Evolutionary conservation across 2,888 invertebrate species (phyloP).

Genomic region (Lithophane socia): DNA sequence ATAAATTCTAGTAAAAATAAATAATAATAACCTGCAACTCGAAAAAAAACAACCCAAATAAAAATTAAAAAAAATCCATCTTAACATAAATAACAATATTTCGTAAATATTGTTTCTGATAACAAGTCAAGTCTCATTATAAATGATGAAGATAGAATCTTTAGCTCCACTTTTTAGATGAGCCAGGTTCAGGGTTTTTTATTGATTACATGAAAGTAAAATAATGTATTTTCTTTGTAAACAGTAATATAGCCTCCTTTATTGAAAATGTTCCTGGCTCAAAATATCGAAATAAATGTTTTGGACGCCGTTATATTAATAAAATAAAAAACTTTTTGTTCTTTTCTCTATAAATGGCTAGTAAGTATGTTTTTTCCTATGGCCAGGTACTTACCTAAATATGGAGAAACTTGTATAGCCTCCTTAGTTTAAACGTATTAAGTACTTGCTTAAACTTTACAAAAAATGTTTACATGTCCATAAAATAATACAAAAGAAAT

Average conservation of each 20-base stretch:
- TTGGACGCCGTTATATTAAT: neutral
- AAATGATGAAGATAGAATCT: slow-evolving; percentile 15
- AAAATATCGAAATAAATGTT: neutral
- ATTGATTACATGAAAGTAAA: neutral
- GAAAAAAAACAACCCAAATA: no score
- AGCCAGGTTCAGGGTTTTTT: neutral
- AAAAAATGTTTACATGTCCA: neutral
- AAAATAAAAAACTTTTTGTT: slow-evolving; percentile 3
- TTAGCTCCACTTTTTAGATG: neutral
- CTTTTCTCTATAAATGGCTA: neutral
- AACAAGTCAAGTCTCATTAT: slow-evolving; percentile 2
- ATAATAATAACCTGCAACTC: no score
- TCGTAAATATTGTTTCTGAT: neutral
- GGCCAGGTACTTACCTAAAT: neutral
- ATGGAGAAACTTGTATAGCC: neutral
- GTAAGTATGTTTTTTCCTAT: neutral
- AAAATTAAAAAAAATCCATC: no score
- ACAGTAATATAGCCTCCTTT: neutral
- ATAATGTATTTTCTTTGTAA: neutral
- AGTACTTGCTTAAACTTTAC: neutral
- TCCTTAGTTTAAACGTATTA: neutral
- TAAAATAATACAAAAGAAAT: slow-evolving; percentile 3
- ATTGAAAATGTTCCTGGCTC: neutral
- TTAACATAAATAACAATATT: neutral
- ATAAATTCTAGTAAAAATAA: no score